Conservation (phyloP, 2,797 vertebrate genomes). For the Liparis tanakae region DNA sequence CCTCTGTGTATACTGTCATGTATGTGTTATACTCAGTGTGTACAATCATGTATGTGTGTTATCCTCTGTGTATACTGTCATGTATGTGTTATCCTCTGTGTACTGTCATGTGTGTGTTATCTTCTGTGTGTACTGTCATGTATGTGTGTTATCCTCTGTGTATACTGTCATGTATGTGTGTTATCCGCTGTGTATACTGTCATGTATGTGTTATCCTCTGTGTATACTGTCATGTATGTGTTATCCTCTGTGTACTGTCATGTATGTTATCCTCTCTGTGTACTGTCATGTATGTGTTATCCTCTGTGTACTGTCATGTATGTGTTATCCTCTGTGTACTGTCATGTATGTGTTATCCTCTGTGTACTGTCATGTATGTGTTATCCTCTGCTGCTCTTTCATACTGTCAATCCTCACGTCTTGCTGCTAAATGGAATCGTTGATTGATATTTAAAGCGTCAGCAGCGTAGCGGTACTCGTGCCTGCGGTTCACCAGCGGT, state of each 20-base stretch:
- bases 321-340: conserved; percentile 3
- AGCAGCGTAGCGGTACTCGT: not conserved
- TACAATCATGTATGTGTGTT: conserved; percentile 81
- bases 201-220: too few species aligned
- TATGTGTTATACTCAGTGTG: too few species aligned
- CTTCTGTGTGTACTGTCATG: conserved; percentile 51
- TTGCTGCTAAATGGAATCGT: conserved; percentile 13
- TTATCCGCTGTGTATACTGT: conserved; percentile 2
- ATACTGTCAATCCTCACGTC: not conserved
- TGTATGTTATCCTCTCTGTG: too few species aligned
- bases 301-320: not conserved
- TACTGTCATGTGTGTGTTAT: conserved; percentile 2
- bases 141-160: conserved; percentile 61
- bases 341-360: too few species aligned
- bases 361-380: conserved; percentile 4
- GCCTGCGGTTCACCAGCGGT: not conserved
- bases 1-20: not conserved
- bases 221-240: conserved; percentile 5
- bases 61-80: conserved; percentile 1
- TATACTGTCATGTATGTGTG: conserved; percentile 71
- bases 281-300: not conserved
- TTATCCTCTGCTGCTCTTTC: conserved; percentile 9
- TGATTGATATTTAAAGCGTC: conserved; percentile 9
- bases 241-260: conserved; percentile 2
- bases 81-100: too few species aligned